Evolutionary conservation across 2,888 invertebrate species (phyloP), one percentile per base, ranked within the genome.

Genomic region (Phaonia tiefii): DNA sequence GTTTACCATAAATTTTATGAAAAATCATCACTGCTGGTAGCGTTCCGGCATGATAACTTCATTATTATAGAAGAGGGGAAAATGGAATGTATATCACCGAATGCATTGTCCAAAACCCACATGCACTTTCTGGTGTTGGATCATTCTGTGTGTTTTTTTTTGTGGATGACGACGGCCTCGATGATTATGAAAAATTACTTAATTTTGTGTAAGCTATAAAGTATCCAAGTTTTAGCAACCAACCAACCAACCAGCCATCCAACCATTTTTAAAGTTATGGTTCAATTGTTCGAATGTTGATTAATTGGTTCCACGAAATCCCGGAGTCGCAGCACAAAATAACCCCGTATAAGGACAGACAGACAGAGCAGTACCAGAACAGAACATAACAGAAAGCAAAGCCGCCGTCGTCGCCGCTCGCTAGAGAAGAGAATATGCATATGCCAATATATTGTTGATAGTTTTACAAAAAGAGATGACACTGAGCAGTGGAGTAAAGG

Each of bases 121-220:
- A 60, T 60, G 63, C 39, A 63, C 11, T 63, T 63, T 11, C 20
- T 13, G 10, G 20, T 10, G 20, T 20, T 42, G n/a, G 25, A 51
- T 22, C 37, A 15, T 58, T 31, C 37, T 31, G 5, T 15, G 15
- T 17, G 37, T 10, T 13, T 42, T 42, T 37, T 56, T 15, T 31
- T 26, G 26, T 42, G 42, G 63, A 63, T 63, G 63, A 63, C 63
- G 42, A 42, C 42, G 31, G 31, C 63, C 63, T 63, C 63, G 74
- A 75, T 80, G 77, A 81, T 78, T 81, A 81, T 81, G 75, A 81
- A 72, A 78, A 81, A 78, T 78, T 77, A 58, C 81, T 81, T 75
- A 78, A 81, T 78, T 75, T 69, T 39, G 42, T 25, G 31, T 67
- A 81, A 71, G 56, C 75, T 72, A 75, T 75, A 75, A 77, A 78